Conservation (phyloP, 2,888 invertebrate genomes). For the Xylota segnis region DNA sequence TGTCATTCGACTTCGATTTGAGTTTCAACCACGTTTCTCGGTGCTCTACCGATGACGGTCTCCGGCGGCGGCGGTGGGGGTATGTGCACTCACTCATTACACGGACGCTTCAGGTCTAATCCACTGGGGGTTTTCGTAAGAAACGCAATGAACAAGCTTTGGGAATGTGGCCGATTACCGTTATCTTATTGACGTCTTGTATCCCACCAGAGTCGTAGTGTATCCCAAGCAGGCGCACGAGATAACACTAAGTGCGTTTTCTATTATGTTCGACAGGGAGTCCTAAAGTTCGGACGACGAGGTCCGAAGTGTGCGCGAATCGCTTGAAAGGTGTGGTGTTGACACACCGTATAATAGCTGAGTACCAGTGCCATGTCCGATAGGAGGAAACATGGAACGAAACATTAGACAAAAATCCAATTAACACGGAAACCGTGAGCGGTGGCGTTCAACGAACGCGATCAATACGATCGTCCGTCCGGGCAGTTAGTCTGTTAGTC, state of each 20-base stretch:
- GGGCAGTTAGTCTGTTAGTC: too few species aligned
- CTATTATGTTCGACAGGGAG: slow-evolving; percentile 69
- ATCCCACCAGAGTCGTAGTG: slow-evolving; percentile 23
- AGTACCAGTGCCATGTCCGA: slow-evolving; percentile 49
- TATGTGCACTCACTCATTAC: slow-evolving; percentile 61
- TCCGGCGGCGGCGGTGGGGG: too few species aligned
- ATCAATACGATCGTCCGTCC: slow-evolving; percentile 61
- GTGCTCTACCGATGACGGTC: slow-evolving; percentile 3
- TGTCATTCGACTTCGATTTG: slow-evolving; percentile 20
- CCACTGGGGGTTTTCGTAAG: slow-evolving; percentile 26
- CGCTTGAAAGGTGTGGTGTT: slow-evolving; percentile 72
- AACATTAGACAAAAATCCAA: slow-evolving; percentile 84
- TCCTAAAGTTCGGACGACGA: slow-evolving; percentile 48
- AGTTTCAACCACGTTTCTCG: not conserved
- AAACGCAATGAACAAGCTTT: slow-evolving; percentile 67
- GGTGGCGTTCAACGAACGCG: slow-evolving; percentile 69
- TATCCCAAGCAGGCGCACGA: slow-evolving; percentile 25
- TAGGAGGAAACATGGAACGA: slow-evolving; percentile 71
- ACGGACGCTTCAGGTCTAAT: slow-evolving; percentile 51
- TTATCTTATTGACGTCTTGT: slow-evolving; percentile 75
- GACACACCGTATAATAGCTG: slow-evolving; percentile 63
- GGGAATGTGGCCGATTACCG: slow-evolving; percentile 73
- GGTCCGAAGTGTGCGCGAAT: slow-evolving; percentile 70
- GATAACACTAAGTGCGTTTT: slow-evolving; percentile 76
- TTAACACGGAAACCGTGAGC: slow-evolving; percentile 82